These are phyloP conservation scores for Mus minutoides DNA, from an alignment of 2,797 vertebrate species.

Conservation along the genomic window DNA sequence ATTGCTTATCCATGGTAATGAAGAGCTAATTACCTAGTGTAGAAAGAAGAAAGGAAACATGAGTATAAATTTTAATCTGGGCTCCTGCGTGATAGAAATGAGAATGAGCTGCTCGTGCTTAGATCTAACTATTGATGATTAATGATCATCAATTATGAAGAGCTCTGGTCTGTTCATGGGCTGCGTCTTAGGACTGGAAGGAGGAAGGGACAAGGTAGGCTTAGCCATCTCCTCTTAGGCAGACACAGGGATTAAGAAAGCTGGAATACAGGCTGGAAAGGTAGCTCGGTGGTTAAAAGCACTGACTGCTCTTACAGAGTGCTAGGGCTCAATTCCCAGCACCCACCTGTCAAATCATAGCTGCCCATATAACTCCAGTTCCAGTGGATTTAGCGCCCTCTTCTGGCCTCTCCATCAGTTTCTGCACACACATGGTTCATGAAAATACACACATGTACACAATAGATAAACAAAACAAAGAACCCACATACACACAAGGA, in stretches of 20 bases:
- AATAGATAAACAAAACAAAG: not conserved
- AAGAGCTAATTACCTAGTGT: conserved; percentile 72
- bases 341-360: not conserved
- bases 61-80: conserved; percentile 79
- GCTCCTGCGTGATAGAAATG: conserved; percentile 33
- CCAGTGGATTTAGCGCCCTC: not conserved
- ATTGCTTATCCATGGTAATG: conserved; percentile 62
- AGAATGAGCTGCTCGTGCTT: conserved; percentile 66
- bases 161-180: not conserved
- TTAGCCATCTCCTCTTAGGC: not conserved
- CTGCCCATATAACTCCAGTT: not conserved
- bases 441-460: not conserved
- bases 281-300: not conserved
- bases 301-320: not conserved
- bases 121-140: conserved; percentile 65
- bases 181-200: not conserved
- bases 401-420: not conserved
- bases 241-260: not conserved
- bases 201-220: not conserved
- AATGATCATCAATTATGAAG: too few species aligned
- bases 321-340: too few species aligned
- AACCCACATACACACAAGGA: too few species aligned
- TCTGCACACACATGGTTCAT: not conserved
- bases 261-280: not conserved
- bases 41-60: conserved; percentile 69